Evolutionary conservation across 2,888 invertebrate genomes (phyloP).

Genomic region (Drosophila mimica): DNA sequence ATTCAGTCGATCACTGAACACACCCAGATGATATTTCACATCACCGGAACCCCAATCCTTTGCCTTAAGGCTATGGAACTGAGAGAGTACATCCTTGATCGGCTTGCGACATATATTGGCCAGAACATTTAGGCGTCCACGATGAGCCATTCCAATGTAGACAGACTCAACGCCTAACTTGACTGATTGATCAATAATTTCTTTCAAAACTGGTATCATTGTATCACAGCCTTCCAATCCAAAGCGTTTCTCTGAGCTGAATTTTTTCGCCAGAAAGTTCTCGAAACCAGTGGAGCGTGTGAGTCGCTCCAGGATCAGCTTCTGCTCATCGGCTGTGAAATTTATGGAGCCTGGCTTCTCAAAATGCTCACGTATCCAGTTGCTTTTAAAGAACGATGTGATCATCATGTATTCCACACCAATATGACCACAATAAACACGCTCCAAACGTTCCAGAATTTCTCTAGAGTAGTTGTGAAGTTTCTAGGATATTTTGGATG

Average conservation of each 20-base stretch:
- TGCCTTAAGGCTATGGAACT: slow-evolving; percentile 92
- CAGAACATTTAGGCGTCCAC: slow-evolving; percentile 93
- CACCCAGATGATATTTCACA: slow-evolving; percentile 96
- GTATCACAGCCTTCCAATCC: slow-evolving; percentile 99
- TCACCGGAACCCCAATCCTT: slow-evolving; percentile 93
- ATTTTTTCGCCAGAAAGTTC: slow-evolving; percentile 98
- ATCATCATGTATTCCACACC: slow-evolving; percentile 99
- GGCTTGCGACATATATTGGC: slow-evolving; percentile 96
- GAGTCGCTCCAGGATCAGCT: slow-evolving; percentile 95
- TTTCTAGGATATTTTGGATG: not conserved
- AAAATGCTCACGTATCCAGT: slow-evolving; percentile 98
- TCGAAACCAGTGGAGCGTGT: slow-evolving; percentile 98
- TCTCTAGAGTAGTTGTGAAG: slow-evolving; percentile 87
- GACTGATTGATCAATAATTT: slow-evolving; percentile 97
- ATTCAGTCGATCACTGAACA: slow-evolving; percentile 92
- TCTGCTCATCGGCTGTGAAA: slow-evolving; percentile 93
- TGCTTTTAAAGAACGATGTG: slow-evolving; percentile 97
- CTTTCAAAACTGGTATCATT: slow-evolving; percentile 98
- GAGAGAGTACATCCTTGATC: slow-evolving; percentile 93
- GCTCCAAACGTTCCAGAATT: slow-evolving; percentile 94
- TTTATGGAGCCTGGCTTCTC: slow-evolving; percentile 95
- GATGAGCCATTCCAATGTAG: slow-evolving; percentile 95
- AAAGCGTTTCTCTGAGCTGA: slow-evolving; percentile 99
- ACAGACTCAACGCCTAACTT: slow-evolving; percentile 96
- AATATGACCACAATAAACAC: slow-evolving; percentile 97